Evolutionary conservation across 2,797 vertebrate species (phyloP).

Genomic region (Peromyscus eremicus): DNA sequence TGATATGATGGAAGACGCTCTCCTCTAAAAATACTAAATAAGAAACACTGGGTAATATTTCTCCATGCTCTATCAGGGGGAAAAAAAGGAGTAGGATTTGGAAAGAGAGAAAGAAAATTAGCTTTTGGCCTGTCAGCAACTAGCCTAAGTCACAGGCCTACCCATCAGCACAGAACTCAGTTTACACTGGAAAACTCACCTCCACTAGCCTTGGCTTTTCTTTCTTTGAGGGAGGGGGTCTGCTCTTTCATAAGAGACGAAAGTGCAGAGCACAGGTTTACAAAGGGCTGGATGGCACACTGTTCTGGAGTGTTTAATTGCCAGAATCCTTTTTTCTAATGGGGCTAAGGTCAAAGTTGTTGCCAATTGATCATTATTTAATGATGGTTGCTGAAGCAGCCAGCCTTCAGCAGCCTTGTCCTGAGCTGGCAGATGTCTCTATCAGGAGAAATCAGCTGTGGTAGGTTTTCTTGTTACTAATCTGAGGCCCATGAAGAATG

Average conservation of each 20-base stretch:
- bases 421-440: background rate
- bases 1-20: constrained; percentile 50
- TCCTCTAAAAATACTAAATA: constrained; percentile 51
- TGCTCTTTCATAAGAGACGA: constrained; percentile 21
- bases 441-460: constrained; percentile 31
- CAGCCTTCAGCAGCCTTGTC: background rate
- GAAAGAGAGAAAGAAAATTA: constrained; percentile 75
- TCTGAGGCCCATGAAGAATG: constrained; percentile 33
- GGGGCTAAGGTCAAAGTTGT: constrained; percentile 42
- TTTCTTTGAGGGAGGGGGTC: background rate
- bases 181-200: background rate
- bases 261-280: constrained; percentile 27
- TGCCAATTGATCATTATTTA: constrained; percentile 53
- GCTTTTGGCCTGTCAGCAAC: constrained; percentile 62
- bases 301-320: constrained; percentile 36
- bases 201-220: background rate
- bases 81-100: constrained; percentile 61
- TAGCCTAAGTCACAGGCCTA: constrained; percentile 61
- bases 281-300: background rate
- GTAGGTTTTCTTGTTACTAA: constrained; percentile 46
- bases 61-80: constrained; percentile 24
- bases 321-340: constrained; percentile 18
- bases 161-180: constrained; percentile 42
- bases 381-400: background rate
- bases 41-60: constrained; percentile 57